Evolutionary conservation across 2,797 vertebrate species (phyloP).

Genomic region (Podargus strigoides): DNA sequence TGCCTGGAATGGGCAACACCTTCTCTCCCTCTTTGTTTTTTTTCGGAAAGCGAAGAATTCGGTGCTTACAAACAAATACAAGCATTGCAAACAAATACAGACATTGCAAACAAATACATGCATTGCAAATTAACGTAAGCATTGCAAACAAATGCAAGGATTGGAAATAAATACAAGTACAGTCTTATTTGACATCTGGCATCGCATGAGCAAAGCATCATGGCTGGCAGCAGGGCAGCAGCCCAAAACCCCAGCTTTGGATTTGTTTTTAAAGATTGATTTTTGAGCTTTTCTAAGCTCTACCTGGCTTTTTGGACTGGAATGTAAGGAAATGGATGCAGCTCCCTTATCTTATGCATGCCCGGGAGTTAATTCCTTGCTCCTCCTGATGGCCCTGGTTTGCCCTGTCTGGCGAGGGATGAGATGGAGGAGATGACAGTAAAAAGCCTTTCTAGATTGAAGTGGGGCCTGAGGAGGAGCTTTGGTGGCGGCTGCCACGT

Average conservation of each 20-base stretch:
- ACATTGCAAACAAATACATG: rapidly evolving
- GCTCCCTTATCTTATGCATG: neutral
- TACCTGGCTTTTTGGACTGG: neutral
- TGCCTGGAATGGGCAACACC: rapidly evolving
- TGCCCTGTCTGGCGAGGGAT: neutral
- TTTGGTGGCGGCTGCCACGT: neutral
- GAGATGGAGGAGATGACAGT: neutral
- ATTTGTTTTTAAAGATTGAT: too few species aligned
- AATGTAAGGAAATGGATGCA: neutral
- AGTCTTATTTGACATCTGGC: too few species aligned
- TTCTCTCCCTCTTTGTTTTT: neutral
- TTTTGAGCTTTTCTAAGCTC: neutral
- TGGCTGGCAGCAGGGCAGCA: neutral
- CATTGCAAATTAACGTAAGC: rapidly evolving
- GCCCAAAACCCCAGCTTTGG: neutral
- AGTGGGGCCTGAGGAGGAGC: neutral
- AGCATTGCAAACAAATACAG: too few species aligned
- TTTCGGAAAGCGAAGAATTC: neutral
- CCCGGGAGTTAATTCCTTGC: neutral
- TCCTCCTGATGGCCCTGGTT: neutral
- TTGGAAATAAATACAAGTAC: neutral
- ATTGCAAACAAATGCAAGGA: rapidly evolving
- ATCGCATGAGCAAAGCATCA: neutral
- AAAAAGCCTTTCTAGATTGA: neutral
- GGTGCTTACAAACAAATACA: too few species aligned